Conservation (phyloP, 2,797 vertebrate genomes). For the Dipus sagitta region DNA sequence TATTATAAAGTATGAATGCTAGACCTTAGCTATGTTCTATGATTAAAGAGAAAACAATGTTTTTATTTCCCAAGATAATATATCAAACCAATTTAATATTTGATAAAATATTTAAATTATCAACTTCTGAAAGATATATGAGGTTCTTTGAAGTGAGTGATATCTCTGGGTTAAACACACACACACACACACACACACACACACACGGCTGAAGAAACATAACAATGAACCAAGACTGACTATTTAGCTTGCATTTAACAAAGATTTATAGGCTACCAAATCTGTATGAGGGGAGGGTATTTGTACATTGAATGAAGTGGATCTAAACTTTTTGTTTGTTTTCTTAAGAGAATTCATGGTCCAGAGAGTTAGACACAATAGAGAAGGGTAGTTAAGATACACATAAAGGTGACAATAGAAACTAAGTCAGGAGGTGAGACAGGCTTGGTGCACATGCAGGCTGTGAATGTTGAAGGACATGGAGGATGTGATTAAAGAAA, state of each 20-base stretch:
- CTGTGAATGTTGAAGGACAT: background rate
- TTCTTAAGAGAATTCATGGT: background rate
- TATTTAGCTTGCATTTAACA: background rate
- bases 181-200: background rate
- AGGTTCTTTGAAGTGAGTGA: background rate
- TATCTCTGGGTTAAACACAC: background rate
- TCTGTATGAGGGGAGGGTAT: background rate
- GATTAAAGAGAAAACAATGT: conserved; percentile 22
- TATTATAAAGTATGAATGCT: conserved; percentile 5
- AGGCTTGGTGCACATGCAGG: background rate
- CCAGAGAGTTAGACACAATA: background rate
- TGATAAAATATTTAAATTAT: background rate
- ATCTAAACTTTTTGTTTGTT: background rate
- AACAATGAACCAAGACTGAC: background rate
- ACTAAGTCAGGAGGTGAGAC: background rate
- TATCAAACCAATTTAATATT: background rate
- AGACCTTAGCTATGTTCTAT: background rate
- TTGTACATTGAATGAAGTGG: background rate
- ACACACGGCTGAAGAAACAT: background rate
- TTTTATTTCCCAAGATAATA: background rate
- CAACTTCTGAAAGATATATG: background rate
- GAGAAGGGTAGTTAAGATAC: background rate
- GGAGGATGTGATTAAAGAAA: background rate
- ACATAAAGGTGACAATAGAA: background rate
- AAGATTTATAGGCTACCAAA: background rate